Percentiles rank a stretch among this genome's conserved stretches.
phyloP scores from a whole-genome alignment of 2,113 vertebrate species.

The Psettodes erumei region DNA sequence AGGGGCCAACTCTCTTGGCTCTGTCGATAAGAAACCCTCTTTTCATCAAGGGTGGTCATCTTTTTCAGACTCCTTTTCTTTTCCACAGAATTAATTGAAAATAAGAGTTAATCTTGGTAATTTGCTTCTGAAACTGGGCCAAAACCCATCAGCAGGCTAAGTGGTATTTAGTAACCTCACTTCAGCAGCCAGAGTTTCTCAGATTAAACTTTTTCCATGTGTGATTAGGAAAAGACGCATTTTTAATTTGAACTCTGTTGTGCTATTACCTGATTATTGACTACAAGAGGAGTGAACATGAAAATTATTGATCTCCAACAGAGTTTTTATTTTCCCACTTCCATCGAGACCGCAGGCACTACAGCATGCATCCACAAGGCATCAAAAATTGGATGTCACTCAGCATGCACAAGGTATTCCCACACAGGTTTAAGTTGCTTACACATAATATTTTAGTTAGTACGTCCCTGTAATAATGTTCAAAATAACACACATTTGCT shows the following conservation, averaged over 20 bases:
- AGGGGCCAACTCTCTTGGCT: constrained; percentile 22
- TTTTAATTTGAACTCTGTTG: constrained; percentile 8
- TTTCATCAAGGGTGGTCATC: constrained; percentile 45
- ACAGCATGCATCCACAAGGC: neutral
- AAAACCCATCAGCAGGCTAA: constrained; percentile 41
- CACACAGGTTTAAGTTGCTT: neutral
- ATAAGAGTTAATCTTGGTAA: constrained; percentile 57
- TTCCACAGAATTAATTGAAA: constrained; percentile 52
- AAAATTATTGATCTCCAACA: neutral
- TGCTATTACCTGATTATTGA: constrained; percentile 28
- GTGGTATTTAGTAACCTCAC: constrained; percentile 35
- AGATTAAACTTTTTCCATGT: constrained; percentile 11
- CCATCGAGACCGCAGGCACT: neutral
- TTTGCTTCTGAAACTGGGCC: constrained; percentile 53
- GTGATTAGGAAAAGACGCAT: constrained; percentile 13
- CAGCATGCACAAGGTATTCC: neutral
- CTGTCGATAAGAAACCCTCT: constrained; percentile 10
- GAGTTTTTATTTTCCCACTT: constrained; percentile 5
- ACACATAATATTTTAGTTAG: neutral
- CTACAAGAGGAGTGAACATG: neutral
- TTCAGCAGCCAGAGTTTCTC: constrained; percentile 9
- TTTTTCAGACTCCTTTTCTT: constrained; percentile 25
- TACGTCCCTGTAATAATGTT: neutral
- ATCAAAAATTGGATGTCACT: neutral
- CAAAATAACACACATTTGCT: constrained; percentile 21